phyloP scores from a whole-genome alignment of 1,140 invertebrate species.

The Holcopasites calliopsidis region DNA sequence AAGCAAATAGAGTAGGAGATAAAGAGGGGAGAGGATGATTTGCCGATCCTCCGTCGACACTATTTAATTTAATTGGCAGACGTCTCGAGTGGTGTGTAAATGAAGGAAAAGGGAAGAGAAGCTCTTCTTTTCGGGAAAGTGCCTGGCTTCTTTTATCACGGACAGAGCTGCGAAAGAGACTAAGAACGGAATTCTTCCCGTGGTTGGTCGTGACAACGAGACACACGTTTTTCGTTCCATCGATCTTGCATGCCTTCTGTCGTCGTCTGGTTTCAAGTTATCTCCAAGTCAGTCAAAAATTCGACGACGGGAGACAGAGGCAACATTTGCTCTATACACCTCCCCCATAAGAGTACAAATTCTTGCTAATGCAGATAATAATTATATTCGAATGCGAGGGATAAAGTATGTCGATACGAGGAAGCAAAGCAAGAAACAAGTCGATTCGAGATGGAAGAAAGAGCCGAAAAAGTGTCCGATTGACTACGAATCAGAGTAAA shows the following conservation, averaged over 20 bases:
- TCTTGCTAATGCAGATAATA: conserved; percentile 76
- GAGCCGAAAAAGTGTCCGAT: neutral
- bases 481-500: neutral
- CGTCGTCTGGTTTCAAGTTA: too few relatives aligned
- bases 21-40: too few relatives aligned
- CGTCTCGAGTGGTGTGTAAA: conserved; percentile 68
- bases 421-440: conserved; percentile 38
- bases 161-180: neutral
- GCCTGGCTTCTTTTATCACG: conserved; percentile 1
- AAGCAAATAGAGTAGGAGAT: neutral
- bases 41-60: conserved; percentile 31
- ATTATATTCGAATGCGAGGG: conserved; percentile 74
- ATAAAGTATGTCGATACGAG: conserved; percentile 60
- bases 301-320: conserved; percentile 52
- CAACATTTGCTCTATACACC: conserved; percentile 74
- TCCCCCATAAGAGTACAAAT: conserved; percentile 79
- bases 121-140: neutral
- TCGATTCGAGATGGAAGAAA: conserved; percentile 22
- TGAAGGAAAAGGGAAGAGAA: conserved; percentile 13
- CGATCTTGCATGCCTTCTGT: too few relatives aligned
- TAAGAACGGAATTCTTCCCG: neutral
- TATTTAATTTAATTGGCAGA: conserved; percentile 71
- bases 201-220: neutral
- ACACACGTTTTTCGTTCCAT: conserved; percentile 42
- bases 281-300: too few relatives aligned